Percentiles rank a stretch among this genome's conserved stretches.
Conservation (phyloP, 2,888 invertebrate species). For the Drosophila paracracens region DNA sequence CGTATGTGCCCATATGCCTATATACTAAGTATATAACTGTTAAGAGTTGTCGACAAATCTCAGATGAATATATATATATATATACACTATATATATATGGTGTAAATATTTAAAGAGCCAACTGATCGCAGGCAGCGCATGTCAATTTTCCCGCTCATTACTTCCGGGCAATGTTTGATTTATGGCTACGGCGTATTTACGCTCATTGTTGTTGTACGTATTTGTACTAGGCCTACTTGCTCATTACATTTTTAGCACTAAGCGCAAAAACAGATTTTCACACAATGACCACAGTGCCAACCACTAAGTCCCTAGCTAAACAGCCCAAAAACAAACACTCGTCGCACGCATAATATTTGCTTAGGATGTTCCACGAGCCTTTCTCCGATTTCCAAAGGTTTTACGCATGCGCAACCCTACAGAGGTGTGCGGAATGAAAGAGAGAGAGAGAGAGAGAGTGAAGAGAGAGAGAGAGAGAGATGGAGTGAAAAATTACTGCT, state of each 20-base stretch:
- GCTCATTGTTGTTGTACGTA: constrained; percentile 43
- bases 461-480: not conserved
- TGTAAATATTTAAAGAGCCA: constrained; percentile 2
- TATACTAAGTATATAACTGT: not conserved
- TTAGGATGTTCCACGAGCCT: constrained; percentile 55
- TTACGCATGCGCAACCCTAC: constrained; percentile 71
- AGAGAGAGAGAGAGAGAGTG: constrained; percentile 10
- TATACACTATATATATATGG: not conserved
- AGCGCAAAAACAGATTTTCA: constrained; percentile 69
- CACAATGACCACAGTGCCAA: constrained; percentile 66
- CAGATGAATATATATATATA: not conserved
- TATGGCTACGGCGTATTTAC: constrained; percentile 42
- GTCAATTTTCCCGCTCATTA: constrained; percentile 37
- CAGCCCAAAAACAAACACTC: constrained; percentile 59
- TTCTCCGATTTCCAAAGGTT: constrained; percentile 25
- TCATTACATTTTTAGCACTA: constrained; percentile 64
- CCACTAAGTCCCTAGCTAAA: constrained; percentile 68
- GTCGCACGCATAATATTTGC: constrained; percentile 66
- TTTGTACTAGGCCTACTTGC: constrained; percentile 68
- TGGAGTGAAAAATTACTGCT: constrained; percentile 74
- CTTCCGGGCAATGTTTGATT: constrained; percentile 58
- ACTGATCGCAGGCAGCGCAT: constrained; percentile 34
- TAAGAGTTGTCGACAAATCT: not conserved
- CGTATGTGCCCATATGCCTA: constrained; percentile 8
- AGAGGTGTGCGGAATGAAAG: constrained; percentile 15